Percentiles rank a stretch among this genome's conserved stretches.
Conservation (phyloP, 2,797 vertebrate genomes). For the Myotis pilosus region DNA sequence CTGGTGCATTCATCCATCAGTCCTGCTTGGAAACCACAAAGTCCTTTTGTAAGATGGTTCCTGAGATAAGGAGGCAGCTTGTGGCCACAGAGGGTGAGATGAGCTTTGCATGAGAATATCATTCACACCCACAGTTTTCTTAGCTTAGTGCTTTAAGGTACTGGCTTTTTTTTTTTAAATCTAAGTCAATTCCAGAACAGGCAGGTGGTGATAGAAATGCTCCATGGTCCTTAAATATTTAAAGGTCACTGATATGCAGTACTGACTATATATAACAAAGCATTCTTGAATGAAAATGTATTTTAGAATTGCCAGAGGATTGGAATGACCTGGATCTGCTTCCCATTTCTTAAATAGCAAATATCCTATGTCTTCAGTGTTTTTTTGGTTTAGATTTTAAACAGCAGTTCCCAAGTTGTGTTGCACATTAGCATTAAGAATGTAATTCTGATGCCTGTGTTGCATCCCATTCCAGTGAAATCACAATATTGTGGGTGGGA, state of each 20-base stretch:
- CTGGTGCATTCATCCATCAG: not conserved
- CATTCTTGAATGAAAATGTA: not conserved
- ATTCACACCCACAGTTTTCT: not conserved
- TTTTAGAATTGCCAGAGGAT: not conserved
- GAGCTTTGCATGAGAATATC: not conserved
- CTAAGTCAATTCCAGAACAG: not conserved
- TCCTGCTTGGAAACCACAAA: constrained; percentile 31
- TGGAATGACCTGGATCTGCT: not conserved
- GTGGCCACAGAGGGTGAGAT: constrained; percentile 29
- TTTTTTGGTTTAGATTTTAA: not conserved
- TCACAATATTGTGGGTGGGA: not conserved
- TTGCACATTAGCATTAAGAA: not conserved
- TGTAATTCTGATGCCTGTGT: not conserved
- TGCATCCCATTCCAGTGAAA: not conserved
- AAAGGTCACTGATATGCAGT: not conserved
- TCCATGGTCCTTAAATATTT: not conserved
- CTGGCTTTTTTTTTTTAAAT: not conserved
- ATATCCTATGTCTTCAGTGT: not conserved
- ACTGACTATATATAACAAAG: not conserved
- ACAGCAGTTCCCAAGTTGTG: not conserved
- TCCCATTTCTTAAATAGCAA: not conserved
- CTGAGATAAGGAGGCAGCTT: constrained; percentile 46
- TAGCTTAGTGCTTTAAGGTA: not conserved
- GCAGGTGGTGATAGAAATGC: not conserved
- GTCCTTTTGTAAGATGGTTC: constrained; percentile 57